Conservation (phyloP, 1,140 invertebrate genomes). For the Patella vulgata region DNA sequence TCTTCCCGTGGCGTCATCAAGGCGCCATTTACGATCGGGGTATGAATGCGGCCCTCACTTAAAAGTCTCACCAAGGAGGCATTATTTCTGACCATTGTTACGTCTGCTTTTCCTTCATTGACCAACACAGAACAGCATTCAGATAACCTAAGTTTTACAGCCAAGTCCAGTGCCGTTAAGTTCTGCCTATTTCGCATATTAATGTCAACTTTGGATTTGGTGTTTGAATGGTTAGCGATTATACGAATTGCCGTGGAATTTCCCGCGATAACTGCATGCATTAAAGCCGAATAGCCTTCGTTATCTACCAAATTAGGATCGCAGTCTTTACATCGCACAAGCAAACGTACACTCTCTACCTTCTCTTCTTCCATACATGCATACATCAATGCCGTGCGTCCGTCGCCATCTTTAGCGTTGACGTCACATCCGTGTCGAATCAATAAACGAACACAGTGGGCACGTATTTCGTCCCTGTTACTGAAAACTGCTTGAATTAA, state of each 20-base stretch:
- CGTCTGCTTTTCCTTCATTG: slow-evolving; percentile 26
- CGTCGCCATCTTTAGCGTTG: slow-evolving; percentile 90
- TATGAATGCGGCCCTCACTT: too few relatives aligned
- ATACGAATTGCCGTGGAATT: slow-evolving; percentile 35
- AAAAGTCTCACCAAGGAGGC: too few relatives aligned
- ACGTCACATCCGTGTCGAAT: slow-evolving; percentile 78
- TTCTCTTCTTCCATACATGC: slow-evolving; percentile 86
- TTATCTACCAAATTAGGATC: slow-evolving; percentile 84
- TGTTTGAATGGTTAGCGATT: slow-evolving; percentile 20
- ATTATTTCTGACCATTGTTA: slow-evolving; percentile 25
- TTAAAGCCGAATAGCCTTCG: slow-evolving; percentile 56
- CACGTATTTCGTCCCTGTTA: slow-evolving; percentile 37
- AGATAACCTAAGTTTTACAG: slow-evolving; percentile 37
- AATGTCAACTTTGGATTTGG: slow-evolving; percentile 18
- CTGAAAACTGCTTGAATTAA: slow-evolving; percentile 43
- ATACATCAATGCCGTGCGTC: slow-evolving; percentile 91
- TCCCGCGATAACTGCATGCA: slow-evolving; percentile 39
- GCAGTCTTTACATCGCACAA: slow-evolving; percentile 81
- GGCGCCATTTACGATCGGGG: too few relatives aligned
- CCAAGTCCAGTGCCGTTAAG: slow-evolving; percentile 35
- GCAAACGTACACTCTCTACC: slow-evolving; percentile 80
- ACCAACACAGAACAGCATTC: slow-evolving; percentile 42
- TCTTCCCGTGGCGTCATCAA: too few relatives aligned
- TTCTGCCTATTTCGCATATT: slow-evolving; percentile 31
- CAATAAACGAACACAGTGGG: slow-evolving; percentile 44